Percentiles rank a stretch among this genome's conserved stretches.
Evolutionary conservation across 53 echinoderm and acorn worm species (phyloP).

Genomic region (Temnopleurus reevesii): DNA sequence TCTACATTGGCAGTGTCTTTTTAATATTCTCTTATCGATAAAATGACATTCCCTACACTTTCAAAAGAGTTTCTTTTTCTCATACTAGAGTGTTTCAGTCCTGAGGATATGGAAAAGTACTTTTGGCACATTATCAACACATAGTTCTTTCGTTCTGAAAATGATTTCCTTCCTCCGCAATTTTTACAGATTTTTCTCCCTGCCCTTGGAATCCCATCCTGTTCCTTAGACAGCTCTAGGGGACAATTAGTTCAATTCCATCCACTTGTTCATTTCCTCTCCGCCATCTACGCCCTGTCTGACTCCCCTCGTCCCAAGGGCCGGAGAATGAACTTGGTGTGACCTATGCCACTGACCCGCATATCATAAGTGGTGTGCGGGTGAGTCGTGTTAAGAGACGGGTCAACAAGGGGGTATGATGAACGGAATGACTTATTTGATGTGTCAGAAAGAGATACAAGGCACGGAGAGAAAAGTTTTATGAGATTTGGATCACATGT

Average conservation of each 20-base stretch:
- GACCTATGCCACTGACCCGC: constrained; percentile 31
- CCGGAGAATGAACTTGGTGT: background rate
- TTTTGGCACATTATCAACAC: background rate
- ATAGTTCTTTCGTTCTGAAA: background rate
- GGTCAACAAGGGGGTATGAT: constrained; percentile 22
- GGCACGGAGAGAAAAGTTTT: background rate
- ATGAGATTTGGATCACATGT: background rate
- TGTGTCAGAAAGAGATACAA: background rate
- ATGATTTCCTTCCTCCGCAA: constrained; percentile 5
- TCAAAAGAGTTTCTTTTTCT: too few species aligned
- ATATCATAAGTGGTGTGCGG: constrained; percentile 32
- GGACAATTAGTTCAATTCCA: constrained; percentile 45
- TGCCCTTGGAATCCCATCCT: constrained; percentile 20
- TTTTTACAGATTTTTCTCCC: background rate
- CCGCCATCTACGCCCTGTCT: background rate
- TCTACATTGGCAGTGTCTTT: too few species aligned
- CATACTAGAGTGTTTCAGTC: too few species aligned
- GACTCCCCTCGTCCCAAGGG: constrained; percentile 11
- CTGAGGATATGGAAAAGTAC: background rate
- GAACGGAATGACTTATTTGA: background rate
- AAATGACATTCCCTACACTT: too few species aligned
- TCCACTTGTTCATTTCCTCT: constrained; percentile 26
- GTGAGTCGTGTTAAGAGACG: too few species aligned
- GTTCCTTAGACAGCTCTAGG: constrained; percentile 22
- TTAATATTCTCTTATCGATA: too few species aligned